phyloP scores from a whole-genome alignment of 2,888 invertebrate genomes.

The Lutraria lutraria region DNA sequence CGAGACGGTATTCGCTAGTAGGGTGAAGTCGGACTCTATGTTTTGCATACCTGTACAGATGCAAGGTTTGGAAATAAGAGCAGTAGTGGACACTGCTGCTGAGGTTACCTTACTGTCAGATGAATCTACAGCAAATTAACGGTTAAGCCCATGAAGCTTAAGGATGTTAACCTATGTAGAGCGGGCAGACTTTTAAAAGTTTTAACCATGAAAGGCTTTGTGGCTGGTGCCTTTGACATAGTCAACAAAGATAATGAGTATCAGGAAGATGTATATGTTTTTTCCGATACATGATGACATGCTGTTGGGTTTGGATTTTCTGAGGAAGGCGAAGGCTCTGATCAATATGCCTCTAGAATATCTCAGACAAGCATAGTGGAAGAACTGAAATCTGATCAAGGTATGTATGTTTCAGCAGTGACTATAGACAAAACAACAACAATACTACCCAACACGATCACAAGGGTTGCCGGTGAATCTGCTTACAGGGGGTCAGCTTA shows the following conservation, averaged over 20 bases:
- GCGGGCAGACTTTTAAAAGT: slow-evolving; percentile 15
- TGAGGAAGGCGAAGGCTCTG: slow-evolving; percentile 2
- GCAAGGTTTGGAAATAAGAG: neutral
- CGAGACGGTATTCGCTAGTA: no score
- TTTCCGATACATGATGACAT: slow-evolving; percentile 33
- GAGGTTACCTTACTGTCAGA: slow-evolving; percentile 34
- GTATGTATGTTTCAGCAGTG: neutral
- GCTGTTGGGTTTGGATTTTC: slow-evolving; percentile 30
- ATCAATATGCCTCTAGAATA: slow-evolving; percentile 18
- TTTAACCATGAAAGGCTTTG: slow-evolving; percentile 22
- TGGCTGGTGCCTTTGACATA: slow-evolving; percentile 27
- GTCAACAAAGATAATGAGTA: neutral
- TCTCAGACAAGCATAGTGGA: no score
- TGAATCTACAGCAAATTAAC: neutral
- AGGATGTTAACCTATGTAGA: slow-evolving; percentile 5
- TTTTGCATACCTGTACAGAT: no score
- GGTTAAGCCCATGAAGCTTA: neutral
- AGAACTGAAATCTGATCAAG: no score
- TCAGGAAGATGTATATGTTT: slow-evolving; percentile 23
- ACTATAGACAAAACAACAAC: neutral
- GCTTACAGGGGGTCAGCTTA: neutral
- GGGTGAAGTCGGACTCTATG: no score
- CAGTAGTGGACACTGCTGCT: slow-evolving; percentile 42
- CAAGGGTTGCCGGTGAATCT: neutral
- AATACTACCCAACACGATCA: neutral